Evolutionary conservation across 2,888 invertebrate species (phyloP).

Genomic region (Tillus elongatus): DNA sequence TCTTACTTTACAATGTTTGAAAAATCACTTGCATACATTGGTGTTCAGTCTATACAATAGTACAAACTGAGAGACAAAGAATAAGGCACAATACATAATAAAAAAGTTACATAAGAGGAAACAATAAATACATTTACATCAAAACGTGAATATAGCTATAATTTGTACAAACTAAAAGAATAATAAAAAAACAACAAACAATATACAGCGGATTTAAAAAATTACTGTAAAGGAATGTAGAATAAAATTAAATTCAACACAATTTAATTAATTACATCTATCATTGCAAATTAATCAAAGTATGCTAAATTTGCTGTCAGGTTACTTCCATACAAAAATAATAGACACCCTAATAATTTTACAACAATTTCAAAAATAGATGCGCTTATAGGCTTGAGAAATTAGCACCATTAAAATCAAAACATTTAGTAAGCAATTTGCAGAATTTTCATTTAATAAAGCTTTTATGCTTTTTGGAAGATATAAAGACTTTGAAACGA

Average conservation of each 20-base stretch:
- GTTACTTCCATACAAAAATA: too few species aligned
- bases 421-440: too few species aligned
- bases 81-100: conserved; percentile 24
- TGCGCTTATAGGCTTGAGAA: too few species aligned
- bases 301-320: too few species aligned
- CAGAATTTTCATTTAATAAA: too few species aligned
- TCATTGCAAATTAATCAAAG: too few species aligned
- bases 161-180: conserved; percentile 26
- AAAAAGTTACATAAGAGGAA: background rate
- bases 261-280: too few species aligned
- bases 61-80: conserved; percentile 16
- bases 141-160: conserved; percentile 12
- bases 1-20: conserved; percentile 21
- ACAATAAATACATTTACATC: conserved; percentile 16
- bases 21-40: conserved; percentile 11
- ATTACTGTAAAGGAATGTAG: background rate
- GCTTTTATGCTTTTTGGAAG: too few species aligned
- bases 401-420: too few species aligned
- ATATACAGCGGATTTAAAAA: conserved; percentile 6
- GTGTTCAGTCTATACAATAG: conserved; percentile 11
- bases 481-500: too few species aligned
- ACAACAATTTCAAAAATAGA: too few species aligned
- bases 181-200: conserved; percentile 20
- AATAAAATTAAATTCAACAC: conserved; percentile 4
- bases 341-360: too few species aligned